A percentile compares a stretch with the other conserved stretches of the same genome.
phyloP scores from a whole-genome alignment of 2,113 vertebrate genomes.

The Tinamus guttatus region DNA sequence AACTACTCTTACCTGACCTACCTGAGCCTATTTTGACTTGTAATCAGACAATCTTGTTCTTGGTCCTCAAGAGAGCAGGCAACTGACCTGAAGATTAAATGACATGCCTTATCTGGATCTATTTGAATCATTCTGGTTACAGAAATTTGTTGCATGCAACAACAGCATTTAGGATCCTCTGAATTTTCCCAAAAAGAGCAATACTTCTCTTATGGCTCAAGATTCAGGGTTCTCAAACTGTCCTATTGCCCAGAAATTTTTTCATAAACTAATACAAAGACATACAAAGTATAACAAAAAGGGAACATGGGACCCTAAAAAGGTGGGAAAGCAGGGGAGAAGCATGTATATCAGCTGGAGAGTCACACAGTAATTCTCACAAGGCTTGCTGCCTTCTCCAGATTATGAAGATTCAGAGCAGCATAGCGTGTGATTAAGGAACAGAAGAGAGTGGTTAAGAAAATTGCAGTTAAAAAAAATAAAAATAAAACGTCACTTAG shows the following conservation, averaged over 20 bases:
- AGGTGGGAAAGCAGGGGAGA: not conserved
- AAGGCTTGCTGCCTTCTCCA: not conserved
- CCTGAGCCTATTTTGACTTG: not conserved
- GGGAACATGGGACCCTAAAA: not conserved
- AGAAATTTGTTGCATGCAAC: not conserved
- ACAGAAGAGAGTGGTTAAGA: not conserved
- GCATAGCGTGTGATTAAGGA: not conserved
- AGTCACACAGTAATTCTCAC: not conserved
- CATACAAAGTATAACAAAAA: not conserved
- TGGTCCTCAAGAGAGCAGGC: not conserved
- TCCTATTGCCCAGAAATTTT: not conserved
- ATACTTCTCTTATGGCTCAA: not conserved
- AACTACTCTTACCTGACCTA: not conserved
- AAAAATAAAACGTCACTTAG: not conserved
- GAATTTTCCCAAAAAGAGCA: not conserved
- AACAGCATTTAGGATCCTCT: not conserved
- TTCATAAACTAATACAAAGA: not conserved
- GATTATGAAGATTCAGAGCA: not conserved
- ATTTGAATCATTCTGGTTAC: not conserved
- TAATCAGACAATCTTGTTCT: not conserved
- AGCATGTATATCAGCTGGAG: not conserved
- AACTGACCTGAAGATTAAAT: not conserved
- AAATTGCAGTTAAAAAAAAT: not conserved
- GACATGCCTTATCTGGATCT: not conserved
- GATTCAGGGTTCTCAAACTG: not conserved